Evolutionary conservation across 2,797 vertebrate genomes (phyloP).

Genomic region (Morelia viridis): DNA sequence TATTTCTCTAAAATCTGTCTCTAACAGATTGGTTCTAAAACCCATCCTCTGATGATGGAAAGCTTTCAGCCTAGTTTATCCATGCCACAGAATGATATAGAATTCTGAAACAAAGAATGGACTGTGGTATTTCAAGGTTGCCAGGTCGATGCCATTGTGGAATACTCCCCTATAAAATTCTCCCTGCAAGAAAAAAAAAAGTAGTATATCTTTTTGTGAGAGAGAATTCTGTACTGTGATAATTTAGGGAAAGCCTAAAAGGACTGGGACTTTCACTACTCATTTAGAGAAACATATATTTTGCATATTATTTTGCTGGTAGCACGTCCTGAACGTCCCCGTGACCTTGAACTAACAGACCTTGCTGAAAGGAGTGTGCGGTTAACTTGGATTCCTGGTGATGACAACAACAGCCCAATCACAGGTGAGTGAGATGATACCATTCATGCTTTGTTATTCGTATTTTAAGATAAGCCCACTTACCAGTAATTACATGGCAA

Average conservation of each 20-base stretch:
- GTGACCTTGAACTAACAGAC: slow-evolving; percentile 90
- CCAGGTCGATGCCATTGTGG: not conserved
- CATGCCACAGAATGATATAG: not conserved
- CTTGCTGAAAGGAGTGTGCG: slow-evolving; percentile 84
- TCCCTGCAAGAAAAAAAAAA: not conserved
- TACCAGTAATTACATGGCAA: not conserved
- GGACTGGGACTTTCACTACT: not conserved
- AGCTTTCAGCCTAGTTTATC: not conserved
- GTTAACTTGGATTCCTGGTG: slow-evolving; percentile 93
- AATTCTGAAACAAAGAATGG: not conserved
- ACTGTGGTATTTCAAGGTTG: not conserved
- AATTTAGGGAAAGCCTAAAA: not conserved
- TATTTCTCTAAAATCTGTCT: not conserved
- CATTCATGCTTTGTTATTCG: not conserved
- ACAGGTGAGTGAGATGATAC: slow-evolving; percentile 74
- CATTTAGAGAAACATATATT: not conserved
- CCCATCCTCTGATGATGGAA: not conserved
- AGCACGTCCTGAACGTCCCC: slow-evolving; percentile 89
- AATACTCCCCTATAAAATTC: not conserved
- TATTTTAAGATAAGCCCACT: not conserved
- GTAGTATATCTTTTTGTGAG: not conserved
- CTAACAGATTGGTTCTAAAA: not conserved
- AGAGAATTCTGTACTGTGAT: not conserved
- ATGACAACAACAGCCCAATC: slow-evolving; percentile 90
- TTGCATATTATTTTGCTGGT: slow-evolving; percentile 23